Evolutionary conservation across 2,797 vertebrate genomes (phyloP), one percentile per base, ranked within the genome.

Genomic region (Adelosebastes latens): DNA sequence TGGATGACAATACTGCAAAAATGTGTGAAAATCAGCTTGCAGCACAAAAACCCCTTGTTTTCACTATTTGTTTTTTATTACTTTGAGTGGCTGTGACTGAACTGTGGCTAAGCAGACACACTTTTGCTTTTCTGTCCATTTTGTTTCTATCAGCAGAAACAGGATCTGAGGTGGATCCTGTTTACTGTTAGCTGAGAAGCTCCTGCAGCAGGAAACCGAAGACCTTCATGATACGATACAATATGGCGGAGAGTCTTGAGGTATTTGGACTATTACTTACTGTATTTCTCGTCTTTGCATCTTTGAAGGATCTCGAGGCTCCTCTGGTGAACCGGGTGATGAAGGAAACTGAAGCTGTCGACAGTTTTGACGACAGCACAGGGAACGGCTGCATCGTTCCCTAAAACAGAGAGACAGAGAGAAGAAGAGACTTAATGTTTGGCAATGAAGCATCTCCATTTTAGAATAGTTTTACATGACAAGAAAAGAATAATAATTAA

Each of bases 271-370:
- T 42, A 92, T 39, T 7, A 72, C 97, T 97, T 97, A 99, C 98
- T 99, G 97, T 98, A 97, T 97, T 98, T 98, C 95, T 99, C 98
- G 83, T 98, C 98, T 96, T 99, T 99, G 97, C 98, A 99, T 93
- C 98, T 97, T 93, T 99, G 98, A 86, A 99, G 98, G 96, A 99
- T 99, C 97, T 98, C 98, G 87, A 99, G 98, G 97, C 98, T 99
- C 95, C 98, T 96, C 96, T 99, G 98, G 94, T 99, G 98, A 92
- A 99, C 98, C 88, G 98, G 98, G 95, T 99, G 98, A 93, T 99
- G 98, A 77, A 99, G 97, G 95, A 99, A 99, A 96, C 98, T 99
- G 96, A 99, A 98, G 96, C 96, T 99, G 97, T 99, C 97, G 83
- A 98, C 96, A 83, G 94, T 96, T 97, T 98, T 99, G 94, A 97